These are phyloP conservation scores for Graptemys geographica DNA, from an alignment of 2,797 vertebrate genomes.

Conservation along the genomic window DNA sequence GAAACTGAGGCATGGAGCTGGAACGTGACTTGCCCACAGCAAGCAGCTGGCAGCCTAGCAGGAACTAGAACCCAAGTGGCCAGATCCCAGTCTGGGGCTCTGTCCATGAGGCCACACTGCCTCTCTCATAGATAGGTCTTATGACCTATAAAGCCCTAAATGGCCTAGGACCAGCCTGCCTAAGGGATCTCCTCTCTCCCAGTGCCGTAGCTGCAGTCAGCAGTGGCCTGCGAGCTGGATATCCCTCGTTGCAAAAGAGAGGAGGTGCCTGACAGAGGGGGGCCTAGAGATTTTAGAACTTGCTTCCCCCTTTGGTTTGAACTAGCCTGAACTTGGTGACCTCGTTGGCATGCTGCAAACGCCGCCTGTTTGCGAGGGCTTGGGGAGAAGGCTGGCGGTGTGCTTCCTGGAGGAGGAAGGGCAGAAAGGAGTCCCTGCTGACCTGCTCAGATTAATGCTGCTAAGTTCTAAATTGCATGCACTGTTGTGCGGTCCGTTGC, in stretches of 20 bases:
- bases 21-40: too few relatives aligned
- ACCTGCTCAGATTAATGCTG: not conserved
- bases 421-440: not conserved
- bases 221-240: not conserved
- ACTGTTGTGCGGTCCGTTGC: not conserved
- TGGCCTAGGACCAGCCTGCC: too few relatives aligned
- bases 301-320: not conserved
- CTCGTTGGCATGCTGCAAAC: fast-evolving
- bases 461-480: not conserved
- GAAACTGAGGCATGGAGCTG: not conserved
- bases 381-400: not conserved
- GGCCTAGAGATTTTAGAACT: not conserved
- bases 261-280: not conserved
- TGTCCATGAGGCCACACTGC: too few relatives aligned
- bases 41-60: not conserved
- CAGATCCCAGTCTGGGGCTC: not conserved
- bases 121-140: too few relatives aligned
- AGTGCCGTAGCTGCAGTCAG: too few relatives aligned
- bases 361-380: fast-evolving
- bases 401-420: not conserved
- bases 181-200: too few relatives aligned
- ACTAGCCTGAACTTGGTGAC: not conserved
- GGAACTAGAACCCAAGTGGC: not conserved
- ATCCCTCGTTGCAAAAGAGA: too few relatives aligned
- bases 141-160: too few relatives aligned